Base-by-base conservation (phyloP, 2,113 vertebrate species). In the Myodes glareolus region DNA sequence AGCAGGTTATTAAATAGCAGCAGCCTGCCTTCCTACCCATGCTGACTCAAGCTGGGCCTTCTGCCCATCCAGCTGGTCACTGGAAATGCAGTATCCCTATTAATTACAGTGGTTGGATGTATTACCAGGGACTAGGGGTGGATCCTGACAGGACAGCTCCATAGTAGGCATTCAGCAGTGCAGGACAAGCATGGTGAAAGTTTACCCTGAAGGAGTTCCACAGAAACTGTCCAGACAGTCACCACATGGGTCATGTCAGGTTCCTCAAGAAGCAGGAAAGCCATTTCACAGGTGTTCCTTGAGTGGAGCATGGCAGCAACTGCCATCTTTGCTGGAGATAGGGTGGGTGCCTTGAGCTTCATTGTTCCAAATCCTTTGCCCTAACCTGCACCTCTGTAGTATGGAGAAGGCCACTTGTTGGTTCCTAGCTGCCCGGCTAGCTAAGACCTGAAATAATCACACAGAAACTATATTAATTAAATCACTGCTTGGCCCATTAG, bases 21-120 rank as follows among this genome's bases (percentile, higher is more conserved):
- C 97, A 97, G 94, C 91, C 98, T 97, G 97, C 98, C 75, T 78
- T 50, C 42, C 98, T 98, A 96, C 96, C 96, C 92, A 14, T 98
- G 98, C 98, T 99, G 98, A 98, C 98, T 99, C 98, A 98, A 98
- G 98, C 97, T 96, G 77, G 91, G 97, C 98, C 97, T 98, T 98
- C 98, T 98, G 98, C 99, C 98, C 98, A 98, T 97, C 98, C 88
- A 97, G 98, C 98, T 98, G 97, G 98, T 98, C 98, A 98, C 85
- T 98, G 97, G 97, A 97, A 98, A 98, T 97, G 98, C 98, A 97
- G 97, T 96, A 98, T 97, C 98, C 98, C 98, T 98, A 98, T 98
- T 98, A 98, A 98, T 99, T 98, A 98, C 98, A 98, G 97, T 96
- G 96, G 98, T 98, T 98, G 98, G 97, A 97, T 80, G 78, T 95